Evolutionary conservation across 2,888 invertebrate genomes (phyloP), one percentile per base, ranked within the genome.

Genomic region (Stratiomys singularior): DNA sequence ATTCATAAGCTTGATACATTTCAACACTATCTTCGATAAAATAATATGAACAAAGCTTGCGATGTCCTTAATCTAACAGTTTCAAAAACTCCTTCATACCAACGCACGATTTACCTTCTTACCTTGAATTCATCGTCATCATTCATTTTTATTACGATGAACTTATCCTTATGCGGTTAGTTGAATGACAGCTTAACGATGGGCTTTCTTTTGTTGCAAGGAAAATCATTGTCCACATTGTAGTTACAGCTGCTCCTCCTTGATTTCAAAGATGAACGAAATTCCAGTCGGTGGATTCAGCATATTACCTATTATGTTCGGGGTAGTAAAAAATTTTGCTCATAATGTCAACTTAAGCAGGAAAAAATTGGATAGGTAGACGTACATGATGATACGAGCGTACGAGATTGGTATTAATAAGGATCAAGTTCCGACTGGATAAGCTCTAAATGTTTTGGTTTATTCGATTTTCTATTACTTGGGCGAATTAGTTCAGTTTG

Each of bases 101-200:
- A 63, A 77, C 71, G 77, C 71, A 71, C 63, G 71, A 77, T 77
- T 77, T 69, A 72, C 64, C 63, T 58, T 27, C 47, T 44, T 77
- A 27, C 47, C 71, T 63, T 64, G 13, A 5, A 23, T 18, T 60
- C 23, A 21, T 9, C 60, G 21, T 5, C 60, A 5, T 11, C 23
- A 3, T 60, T 60, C 52, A 13, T 74, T 74, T 74, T 74, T 74
- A 74, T 74, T 74, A 74, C 58, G 37, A 23, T 4, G 18, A 74
- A 58, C 74, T 74, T 74, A 56, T 72, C 37, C 56, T 28, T 56
- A 44, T 64, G 56, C 28, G 71, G 52, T 72, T 74, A 37, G 23
- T 58, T 23, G 52, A 58, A 58, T 74, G 74, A 74, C 74, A 74
- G 37, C 37, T 74, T 74, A 74, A 74, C 74, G 74, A 58, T 74